Evolutionary conservation across 2,888 invertebrate genomes (phyloP).

Genomic region (Agonopterix alstromeriana): DNA sequence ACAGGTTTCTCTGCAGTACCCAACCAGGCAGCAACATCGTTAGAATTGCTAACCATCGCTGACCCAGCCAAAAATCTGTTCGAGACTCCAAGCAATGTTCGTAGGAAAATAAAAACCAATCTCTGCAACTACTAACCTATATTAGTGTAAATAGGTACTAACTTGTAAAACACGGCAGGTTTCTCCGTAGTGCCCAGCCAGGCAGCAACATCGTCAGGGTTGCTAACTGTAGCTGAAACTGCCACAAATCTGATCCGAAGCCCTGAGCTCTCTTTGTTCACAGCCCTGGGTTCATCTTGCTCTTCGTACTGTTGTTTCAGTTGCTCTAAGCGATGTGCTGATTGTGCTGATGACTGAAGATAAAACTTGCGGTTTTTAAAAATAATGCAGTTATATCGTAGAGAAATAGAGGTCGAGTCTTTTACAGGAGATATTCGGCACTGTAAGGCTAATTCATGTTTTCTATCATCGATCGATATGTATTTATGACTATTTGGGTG

Average conservation of each 20-base stretch:
- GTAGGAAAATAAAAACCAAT: not conserved
- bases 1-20: conserved; percentile 64
- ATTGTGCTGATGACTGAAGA: conserved; percentile 50
- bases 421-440: no score
- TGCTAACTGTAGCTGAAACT: conserved; percentile 87
- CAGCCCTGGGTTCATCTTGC: conserved; percentile 15
- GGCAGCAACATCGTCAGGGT: conserved; percentile 83
- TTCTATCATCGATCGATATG: no score
- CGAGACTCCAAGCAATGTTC: conserved; percentile 5
- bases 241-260: conserved; percentile 80
- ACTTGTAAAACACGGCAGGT: conserved; percentile 75
- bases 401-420: no score
- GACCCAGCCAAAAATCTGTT: conserved; percentile 85
- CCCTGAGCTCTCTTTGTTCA: conserved; percentile 5
- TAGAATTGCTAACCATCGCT: conserved; percentile 86
- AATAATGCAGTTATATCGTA: no score
- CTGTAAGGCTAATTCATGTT: no score
- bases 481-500: no score
- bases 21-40: conserved; percentile 85
- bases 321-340: conserved; percentile 51
- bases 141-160: conserved; percentile 14
- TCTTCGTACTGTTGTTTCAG: conserved; percentile 35
- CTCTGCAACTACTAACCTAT: not conserved
- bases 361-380: not conserved
- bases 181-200: conserved; percentile 78